Evolutionary conservation across 2,888 invertebrate genomes (phyloP).

Genomic region (Eilema caniola): DNA sequence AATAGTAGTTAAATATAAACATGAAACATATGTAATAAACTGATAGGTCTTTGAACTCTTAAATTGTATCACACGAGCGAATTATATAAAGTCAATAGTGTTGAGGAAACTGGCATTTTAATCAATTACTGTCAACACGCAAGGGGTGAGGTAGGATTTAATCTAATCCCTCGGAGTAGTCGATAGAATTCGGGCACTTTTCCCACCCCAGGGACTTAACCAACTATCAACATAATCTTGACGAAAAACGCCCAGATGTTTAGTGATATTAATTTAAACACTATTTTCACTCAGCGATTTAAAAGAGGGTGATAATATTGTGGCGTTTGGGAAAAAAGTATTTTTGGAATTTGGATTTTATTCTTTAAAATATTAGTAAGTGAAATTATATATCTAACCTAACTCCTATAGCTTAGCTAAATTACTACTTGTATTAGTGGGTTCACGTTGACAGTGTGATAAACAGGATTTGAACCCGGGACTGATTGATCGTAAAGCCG

Average conservation of each 20-base stretch:
- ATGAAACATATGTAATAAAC: background rate
- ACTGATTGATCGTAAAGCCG: background rate
- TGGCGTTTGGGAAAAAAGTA: background rate
- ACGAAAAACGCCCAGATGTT: slow-evolving; percentile 79
- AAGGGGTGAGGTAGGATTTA: slow-evolving; percentile 80
- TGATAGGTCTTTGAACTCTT: slow-evolving; percentile 15
- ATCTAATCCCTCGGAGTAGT: slow-evolving; percentile 79
- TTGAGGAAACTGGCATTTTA: slow-evolving; percentile 63
- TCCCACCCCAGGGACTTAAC: slow-evolving; percentile 71
- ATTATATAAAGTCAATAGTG: slow-evolving; percentile 24
- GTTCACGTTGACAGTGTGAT: background rate
- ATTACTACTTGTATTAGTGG: too few relatives aligned
- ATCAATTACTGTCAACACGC: slow-evolving; percentile 84
- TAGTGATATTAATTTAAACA: slow-evolving; percentile 80
- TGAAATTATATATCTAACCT: too few relatives aligned
- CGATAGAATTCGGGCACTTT: slow-evolving; percentile 80
- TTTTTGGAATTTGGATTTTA: background rate
- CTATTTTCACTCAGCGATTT: slow-evolving; percentile 74
- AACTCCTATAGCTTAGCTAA: background rate
- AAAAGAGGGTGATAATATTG: slow-evolving; percentile 22
- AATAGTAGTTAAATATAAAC: too few relatives aligned
- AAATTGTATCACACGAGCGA: slow-evolving; percentile 14
- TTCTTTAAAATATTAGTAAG: too few relatives aligned
- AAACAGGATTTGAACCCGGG: background rate
- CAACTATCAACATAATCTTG: slow-evolving; percentile 67